phyloP scores from a whole-genome alignment of 2,797 vertebrate genomes.

The Gambelia wislizenii region DNA sequence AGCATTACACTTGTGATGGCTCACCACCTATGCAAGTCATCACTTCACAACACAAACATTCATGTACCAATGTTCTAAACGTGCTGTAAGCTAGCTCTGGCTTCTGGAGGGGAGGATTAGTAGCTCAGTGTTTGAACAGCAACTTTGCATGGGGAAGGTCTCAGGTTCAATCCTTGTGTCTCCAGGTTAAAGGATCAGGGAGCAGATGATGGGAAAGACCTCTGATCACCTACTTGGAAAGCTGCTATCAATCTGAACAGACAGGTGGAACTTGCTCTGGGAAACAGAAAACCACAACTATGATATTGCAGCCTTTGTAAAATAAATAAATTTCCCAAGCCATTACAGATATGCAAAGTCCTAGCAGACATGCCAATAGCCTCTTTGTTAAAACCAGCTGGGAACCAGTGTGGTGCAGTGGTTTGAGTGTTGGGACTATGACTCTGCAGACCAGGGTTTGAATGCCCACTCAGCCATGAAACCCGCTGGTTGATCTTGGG shows the following conservation, averaged over 20 bases:
- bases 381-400: neutral
- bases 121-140: neutral
- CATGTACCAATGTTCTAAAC: neutral
- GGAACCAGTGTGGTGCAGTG: too few relatives aligned
- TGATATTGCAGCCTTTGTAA: neutral
- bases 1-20: too few relatives aligned
- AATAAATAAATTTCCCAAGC: neutral
- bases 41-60: neutral
- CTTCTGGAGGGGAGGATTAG: neutral
- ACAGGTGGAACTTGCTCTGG: too few relatives aligned
- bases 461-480: too few relatives aligned
- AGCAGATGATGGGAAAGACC: neutral
- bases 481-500: too few relatives aligned
- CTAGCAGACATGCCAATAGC: neutral
- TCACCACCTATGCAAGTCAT: neutral
- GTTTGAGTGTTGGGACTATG: too few relatives aligned
- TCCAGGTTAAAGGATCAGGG: neutral
- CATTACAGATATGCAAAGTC: neutral
- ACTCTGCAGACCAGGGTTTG: too few relatives aligned
- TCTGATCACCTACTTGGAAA: neutral
- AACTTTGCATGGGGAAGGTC: neutral
- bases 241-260: neutral
- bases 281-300: neutral
- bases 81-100: neutral
- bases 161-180: neutral